Percentiles rank a stretch among this genome's conserved stretches.
These are phyloP conservation scores for Myopa testacea DNA, from an alignment of 2,888 invertebrate genomes.

Conservation along the genomic window DNA sequence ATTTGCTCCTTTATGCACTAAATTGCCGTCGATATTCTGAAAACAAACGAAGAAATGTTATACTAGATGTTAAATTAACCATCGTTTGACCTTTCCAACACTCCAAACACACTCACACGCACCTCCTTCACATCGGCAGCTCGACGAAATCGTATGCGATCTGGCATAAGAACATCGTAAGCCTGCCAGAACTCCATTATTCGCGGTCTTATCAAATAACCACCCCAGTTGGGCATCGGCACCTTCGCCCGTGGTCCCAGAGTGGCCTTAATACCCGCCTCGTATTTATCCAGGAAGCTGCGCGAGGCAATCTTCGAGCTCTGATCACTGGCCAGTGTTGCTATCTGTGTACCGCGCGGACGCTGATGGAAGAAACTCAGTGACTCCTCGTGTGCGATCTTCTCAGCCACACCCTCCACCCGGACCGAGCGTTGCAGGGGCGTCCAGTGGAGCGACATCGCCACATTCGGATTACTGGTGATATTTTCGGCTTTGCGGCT, in stretches of 20 bases:
- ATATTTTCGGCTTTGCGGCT: constrained; percentile 93
- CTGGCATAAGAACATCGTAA: constrained; percentile 93
- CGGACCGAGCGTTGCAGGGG: constrained; percentile 85
- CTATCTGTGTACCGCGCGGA: constrained; percentile 89
- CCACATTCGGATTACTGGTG: constrained; percentile 85
- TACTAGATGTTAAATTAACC: background rate
- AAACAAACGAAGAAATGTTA: background rate
- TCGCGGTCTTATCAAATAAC: constrained; percentile 85
- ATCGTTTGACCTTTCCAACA: background rate
- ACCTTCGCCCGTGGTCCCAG: constrained; percentile 78
- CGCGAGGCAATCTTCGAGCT: constrained; percentile 82
- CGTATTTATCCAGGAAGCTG: constrained; percentile 77
- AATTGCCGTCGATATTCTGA: constrained; percentile 73
- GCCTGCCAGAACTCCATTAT: constrained; percentile 99
- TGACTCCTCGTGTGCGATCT: constrained; percentile 80
- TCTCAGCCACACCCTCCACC: constrained; percentile 87
- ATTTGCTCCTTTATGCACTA: constrained; percentile 80
- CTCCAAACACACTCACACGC: background rate
- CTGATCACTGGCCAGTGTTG: constrained; percentile 85
- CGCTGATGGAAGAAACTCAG: constrained; percentile 86
- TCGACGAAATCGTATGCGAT: constrained; percentile 87
- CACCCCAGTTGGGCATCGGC: constrained; percentile 91
- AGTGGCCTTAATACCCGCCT: constrained; percentile 74
- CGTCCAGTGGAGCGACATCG: constrained; percentile 94
- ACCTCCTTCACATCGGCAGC: constrained; percentile 70